phyloP scores from a whole-genome alignment of 2,888 invertebrate species.

The Catocala sponsa region DNA sequence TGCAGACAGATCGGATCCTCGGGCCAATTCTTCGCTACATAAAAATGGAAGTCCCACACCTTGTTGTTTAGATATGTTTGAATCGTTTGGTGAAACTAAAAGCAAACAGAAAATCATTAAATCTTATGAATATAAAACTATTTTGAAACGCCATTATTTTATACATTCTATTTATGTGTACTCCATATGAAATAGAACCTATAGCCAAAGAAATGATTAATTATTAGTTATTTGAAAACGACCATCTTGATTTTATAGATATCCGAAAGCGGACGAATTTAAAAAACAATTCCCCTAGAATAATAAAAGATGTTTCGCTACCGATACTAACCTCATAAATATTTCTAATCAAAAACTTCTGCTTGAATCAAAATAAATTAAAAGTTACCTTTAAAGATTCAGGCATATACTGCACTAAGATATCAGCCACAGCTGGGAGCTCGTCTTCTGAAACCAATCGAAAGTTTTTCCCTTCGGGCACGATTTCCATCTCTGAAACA shows the following conservation, averaged over 20 bases:
- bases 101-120: conserved; percentile 48
- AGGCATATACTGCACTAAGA: conserved; percentile 94
- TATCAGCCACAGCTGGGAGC: conserved; percentile 93
- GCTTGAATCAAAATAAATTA: conserved; percentile 31
- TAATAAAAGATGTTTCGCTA: not conserved
- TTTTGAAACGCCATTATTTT: no score
- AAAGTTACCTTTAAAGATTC: conserved; percentile 94
- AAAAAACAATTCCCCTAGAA: no score
- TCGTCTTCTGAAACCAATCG: conserved; percentile 95
- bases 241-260: no score
- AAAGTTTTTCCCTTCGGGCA: conserved; percentile 95
- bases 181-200: no score
- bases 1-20: conserved; percentile 94
- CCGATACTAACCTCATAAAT: conserved; percentile 3
- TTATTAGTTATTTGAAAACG: no score
- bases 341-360: conserved; percentile 6
- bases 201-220: no score
- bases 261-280: no score
- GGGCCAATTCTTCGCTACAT: conserved; percentile 96
- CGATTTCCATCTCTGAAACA: conserved; percentile 94
- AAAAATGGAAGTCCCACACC: conserved; percentile 97
- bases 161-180: no score
- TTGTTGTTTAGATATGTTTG: conserved; percentile 95
- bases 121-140: no score
- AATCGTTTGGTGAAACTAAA: conserved; percentile 96